These are phyloP conservation scores for Phasianus colchicus DNA, from an alignment of 2,113 vertebrate genomes.

Conservation along the genomic window DNA sequence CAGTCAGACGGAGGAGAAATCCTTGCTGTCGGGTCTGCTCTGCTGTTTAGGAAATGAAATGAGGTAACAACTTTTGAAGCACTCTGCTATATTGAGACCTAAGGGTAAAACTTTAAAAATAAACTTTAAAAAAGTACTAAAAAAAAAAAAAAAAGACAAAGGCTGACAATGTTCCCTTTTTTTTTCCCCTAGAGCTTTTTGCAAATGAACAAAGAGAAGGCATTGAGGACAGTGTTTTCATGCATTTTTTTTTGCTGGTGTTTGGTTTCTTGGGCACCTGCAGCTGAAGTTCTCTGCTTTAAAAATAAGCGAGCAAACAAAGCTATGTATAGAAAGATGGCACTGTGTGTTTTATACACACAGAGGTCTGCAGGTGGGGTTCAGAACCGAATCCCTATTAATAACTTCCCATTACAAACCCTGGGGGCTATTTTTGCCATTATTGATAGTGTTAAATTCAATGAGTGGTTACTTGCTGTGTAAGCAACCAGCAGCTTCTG, in stretches of 20 bases:
- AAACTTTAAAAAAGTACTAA: neutral
- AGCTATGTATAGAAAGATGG: neutral
- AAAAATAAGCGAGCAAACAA: neutral
- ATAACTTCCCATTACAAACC: neutral
- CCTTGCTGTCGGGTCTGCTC: neutral
- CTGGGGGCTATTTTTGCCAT: neutral
- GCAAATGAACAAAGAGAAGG: neutral
- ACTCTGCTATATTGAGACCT: neutral
- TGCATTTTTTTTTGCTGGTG: neutral
- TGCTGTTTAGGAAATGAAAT: neutral
- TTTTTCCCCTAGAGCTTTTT: neutral
- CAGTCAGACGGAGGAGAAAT: neutral
- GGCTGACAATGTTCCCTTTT: neutral
- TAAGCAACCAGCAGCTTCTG: neutral
- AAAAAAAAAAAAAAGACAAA: neutral
- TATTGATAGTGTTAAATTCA: neutral
- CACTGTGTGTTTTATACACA: neutral
- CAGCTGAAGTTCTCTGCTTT: neutral
- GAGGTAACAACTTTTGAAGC: neutral
- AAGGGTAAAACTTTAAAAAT: neutral
- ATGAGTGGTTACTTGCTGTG: neutral
- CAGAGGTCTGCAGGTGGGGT: constrained; percentile 2
- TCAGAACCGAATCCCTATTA: neutral
- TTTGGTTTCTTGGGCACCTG: constrained; percentile 23
- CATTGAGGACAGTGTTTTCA: neutral